Evolutionary conservation across 2,888 invertebrate species (phyloP).

Genomic region (Standfussiana lucernea): DNA sequence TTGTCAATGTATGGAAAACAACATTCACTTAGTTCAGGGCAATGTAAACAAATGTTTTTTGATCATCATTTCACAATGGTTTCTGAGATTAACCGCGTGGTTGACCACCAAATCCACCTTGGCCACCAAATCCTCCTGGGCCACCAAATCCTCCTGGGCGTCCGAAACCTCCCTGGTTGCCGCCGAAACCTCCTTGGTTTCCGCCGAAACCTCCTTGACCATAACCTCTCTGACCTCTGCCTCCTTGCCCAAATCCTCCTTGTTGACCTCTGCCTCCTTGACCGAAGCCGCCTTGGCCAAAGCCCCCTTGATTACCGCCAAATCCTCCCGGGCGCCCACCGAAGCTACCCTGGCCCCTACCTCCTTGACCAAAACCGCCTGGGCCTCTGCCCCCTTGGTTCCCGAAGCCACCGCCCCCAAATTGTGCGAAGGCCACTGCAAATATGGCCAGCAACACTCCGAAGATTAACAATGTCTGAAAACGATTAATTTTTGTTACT

Average conservation of each 20-base stretch:
- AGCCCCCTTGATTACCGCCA: not conserved
- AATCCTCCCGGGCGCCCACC: too few relatives aligned
- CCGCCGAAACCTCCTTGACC: not conserved
- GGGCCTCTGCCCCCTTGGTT: conserved; percentile 7
- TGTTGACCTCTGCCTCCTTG: not conserved
- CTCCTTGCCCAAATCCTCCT: conserved; percentile 6
- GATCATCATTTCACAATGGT: not conserved
- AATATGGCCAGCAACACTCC: conserved; percentile 66
- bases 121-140: not conserved
- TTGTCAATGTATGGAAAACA: not conserved
- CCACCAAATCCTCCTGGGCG: not conserved
- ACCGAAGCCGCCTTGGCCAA: conserved; percentile 14
- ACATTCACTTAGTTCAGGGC: not conserved
- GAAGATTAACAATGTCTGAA: conserved; percentile 68
- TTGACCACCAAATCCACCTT: conserved; percentile 10
- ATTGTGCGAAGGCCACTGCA: conserved; percentile 65
- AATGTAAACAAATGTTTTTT: conserved; percentile 1
- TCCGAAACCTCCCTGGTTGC: not conserved
- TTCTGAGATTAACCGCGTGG: not conserved
- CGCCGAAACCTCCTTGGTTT: not conserved
- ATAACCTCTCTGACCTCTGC: not conserved
- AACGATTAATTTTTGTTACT: conserved; percentile 35
- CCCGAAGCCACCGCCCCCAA: not conserved
- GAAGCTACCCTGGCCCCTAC: not conserved
- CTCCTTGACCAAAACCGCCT: conserved; percentile 11